Evolutionary conservation across 92 coral and sea anemone species (phyloP).

Genomic region (Epizoanthus rinbou): DNA sequence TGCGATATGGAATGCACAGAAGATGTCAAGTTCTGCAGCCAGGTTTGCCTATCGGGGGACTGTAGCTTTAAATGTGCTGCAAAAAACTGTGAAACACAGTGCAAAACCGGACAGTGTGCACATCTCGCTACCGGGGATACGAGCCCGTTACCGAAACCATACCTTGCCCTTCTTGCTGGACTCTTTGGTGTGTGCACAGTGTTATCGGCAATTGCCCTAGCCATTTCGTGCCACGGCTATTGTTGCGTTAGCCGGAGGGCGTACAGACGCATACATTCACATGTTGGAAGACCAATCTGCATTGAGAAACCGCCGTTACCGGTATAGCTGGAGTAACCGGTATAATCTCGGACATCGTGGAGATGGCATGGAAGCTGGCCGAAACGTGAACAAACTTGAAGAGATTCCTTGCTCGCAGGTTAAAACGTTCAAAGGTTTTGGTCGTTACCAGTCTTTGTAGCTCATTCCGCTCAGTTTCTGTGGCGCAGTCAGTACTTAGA

Average conservation of each 20-base stretch:
- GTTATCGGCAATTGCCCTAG: slow-evolving; percentile 48
- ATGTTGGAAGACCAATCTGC: slow-evolving; percentile 21
- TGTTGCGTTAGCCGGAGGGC: not conserved
- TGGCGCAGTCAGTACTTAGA: too few species aligned
- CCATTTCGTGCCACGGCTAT: slow-evolving; percentile 38
- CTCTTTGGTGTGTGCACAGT: slow-evolving; percentile 56
- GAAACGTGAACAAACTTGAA: too few species aligned
- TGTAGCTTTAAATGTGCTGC: slow-evolving; percentile 76
- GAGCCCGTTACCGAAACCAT: slow-evolving; percentile 50
- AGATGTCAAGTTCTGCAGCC: slow-evolving; percentile 81
- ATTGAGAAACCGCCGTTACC: slow-evolving; percentile 1
- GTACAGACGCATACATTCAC: slow-evolving; percentile 26
- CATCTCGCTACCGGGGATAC: slow-evolving; percentile 38
- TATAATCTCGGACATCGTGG: not conserved
- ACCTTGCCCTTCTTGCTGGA: slow-evolving; percentile 61
- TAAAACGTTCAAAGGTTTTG: too few species aligned
- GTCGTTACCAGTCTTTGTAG: too few species aligned
- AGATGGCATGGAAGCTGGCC: too few species aligned
- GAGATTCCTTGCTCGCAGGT: too few species aligned
- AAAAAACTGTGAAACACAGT: slow-evolving; percentile 56
- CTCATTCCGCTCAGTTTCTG: too few species aligned
- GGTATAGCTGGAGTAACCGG: not conserved
- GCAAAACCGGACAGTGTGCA: slow-evolving; percentile 43
- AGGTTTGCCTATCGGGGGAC: slow-evolving; percentile 75
- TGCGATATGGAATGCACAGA: slow-evolving; percentile 87